These are phyloP conservation scores for Falco punctatus DNA, from an alignment of 2,113 vertebrate genomes.

Conservation along the genomic window DNA sequence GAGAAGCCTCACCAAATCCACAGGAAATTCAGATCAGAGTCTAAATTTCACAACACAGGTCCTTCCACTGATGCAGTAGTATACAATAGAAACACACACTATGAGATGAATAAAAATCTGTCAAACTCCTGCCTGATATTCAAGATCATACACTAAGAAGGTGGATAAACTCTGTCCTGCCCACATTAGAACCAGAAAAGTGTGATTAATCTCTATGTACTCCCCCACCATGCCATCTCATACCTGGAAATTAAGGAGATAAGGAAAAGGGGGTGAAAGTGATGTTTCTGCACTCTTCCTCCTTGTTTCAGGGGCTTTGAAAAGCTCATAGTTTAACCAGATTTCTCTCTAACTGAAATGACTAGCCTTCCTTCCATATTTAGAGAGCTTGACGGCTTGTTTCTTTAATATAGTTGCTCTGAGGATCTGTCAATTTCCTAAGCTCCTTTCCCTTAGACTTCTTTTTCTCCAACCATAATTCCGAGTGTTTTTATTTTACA, in stretches of 20 bases:
- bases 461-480: constrained; percentile 4
- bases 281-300: neutral
- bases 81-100: neutral
- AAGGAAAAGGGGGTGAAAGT: neutral
- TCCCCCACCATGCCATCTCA: neutral
- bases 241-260: neutral
- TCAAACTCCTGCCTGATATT: neutral
- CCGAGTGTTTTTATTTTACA: constrained; percentile 26
- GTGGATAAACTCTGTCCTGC: neutral
- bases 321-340: neutral
- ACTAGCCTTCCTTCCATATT: neutral
- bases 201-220: neutral
- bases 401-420: neutral
- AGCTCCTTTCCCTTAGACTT: neutral
- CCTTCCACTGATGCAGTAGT: neutral
- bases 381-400: neutral
- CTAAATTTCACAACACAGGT: neutral
- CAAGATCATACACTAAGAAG: neutral
- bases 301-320: neutral
- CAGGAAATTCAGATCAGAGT: neutral
- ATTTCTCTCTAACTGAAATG: neutral
- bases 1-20: neutral
- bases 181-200: neutral
- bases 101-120: neutral
- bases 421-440: neutral